A percentile compares a stretch with the other conserved stretches of the same genome.
Evolutionary conservation across 2,113 vertebrate genomes (phyloP).

Genomic region (Odontesthes bonariensis): DNA sequence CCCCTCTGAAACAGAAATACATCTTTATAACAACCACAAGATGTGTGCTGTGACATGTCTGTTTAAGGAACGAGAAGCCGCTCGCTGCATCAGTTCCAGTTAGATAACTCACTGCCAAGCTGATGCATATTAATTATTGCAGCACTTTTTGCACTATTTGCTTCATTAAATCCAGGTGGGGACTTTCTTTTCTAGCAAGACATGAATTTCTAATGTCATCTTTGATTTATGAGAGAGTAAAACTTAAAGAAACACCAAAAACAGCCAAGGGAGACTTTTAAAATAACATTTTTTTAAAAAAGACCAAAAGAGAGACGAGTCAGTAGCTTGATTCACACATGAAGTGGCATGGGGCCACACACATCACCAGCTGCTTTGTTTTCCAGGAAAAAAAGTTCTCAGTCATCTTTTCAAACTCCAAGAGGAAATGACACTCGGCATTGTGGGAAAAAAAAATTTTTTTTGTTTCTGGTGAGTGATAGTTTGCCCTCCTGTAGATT

Average conservation of each 20-base stretch:
- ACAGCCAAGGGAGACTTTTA: too few relatives aligned
- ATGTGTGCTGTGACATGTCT: too few relatives aligned
- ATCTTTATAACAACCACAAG: too few relatives aligned
- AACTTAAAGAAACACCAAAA: not conserved
- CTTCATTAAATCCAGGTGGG: not conserved
- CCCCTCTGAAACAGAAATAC: too few relatives aligned
- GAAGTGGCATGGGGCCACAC: not conserved
- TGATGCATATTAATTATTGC: not conserved
- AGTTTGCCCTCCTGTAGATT: not conserved
- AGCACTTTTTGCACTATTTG: not conserved
- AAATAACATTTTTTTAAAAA: not conserved
- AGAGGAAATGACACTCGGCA: not conserved
- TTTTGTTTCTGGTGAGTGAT: not conserved
- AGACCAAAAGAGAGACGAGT: not conserved
- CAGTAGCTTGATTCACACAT: not conserved
- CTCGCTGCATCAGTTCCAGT: not conserved
- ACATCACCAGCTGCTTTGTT: not conserved
- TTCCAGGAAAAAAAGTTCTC: not conserved
- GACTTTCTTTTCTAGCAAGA: not conserved
- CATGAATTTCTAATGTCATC: too few relatives aligned
- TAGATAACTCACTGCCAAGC: not conserved
- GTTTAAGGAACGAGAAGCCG: not conserved
- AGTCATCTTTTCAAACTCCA: not conserved
- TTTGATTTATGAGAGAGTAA: not conserved
- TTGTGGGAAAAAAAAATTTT: too few relatives aligned